Base-by-base conservation (phyloP, 2,888 invertebrate species). In the Chelonus formosanus region DNA sequence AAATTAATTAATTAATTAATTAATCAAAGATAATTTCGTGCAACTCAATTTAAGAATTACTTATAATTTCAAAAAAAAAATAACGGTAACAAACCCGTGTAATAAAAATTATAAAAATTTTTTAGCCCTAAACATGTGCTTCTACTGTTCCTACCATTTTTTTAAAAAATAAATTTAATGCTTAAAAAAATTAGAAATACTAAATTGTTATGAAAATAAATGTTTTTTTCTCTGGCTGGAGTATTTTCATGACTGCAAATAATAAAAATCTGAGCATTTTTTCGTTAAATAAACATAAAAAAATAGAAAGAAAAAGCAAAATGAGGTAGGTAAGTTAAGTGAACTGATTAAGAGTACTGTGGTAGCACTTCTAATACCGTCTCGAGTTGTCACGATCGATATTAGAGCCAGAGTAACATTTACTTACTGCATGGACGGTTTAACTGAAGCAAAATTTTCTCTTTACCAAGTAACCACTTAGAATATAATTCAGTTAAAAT, bases 261-360 rank as follows among this genome's bases (percentile, higher is more conserved):
- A 3, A 32, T 56, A 44, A 43, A 56, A 56, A 3, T 44, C 34
- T 32, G 5, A 31, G 31, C 43, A 56, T 34, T 44, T 40, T 56
- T 7, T 56, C 6, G 32, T 35, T 40, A 35, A 59, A 62, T 63
- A 65, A 62, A 59, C 56, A 65, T 4, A 57, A 58, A 50, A 57
- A 5, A 56, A 67, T 47, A 64, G 55, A 58, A 56, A 61, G 47
- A 20, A 55, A 62, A 40, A 4, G 40, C 6, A 6, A 45, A 66
- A 64, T 72, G 72, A 72, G 72, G 72, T 72, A 72, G 72, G 65
- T 71, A 65, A 63, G 69, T 71, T 68, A 62, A 68, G 67, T 68
- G 65, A 68, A 70, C 48, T 53, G 61, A 62, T 44, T 54, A 64
- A 50, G 52, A 67, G 47, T 36, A 48, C 48, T 47, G 20, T 20